Percentiles rank a stretch among this genome's conserved stretches.
These are phyloP conservation scores for Musca vetustissima DNA, from an alignment of 1,140 invertebrate species.

Conservation along the genomic window DNA sequence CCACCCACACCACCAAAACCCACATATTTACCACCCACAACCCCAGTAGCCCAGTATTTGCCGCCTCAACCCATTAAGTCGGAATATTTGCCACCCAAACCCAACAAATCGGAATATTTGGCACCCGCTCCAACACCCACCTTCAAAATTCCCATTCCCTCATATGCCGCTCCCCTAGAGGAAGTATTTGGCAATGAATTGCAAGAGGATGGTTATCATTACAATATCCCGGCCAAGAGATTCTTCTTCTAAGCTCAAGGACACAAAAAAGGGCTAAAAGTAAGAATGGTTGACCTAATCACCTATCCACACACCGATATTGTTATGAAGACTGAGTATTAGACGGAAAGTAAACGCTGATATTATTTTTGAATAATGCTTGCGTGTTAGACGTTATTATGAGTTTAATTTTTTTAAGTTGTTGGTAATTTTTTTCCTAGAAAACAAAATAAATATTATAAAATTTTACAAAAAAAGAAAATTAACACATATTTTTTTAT, in stretches of 20 bases:
- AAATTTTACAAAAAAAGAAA: background rate
- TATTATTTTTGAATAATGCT: background rate
- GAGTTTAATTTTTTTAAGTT: background rate
- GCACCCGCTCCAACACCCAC: slow-evolving; percentile 26
- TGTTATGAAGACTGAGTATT: slow-evolving; percentile 19
- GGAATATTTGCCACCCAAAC: background rate
- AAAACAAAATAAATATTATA: background rate
- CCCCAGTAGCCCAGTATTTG: slow-evolving; percentile 32
- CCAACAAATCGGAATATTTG: slow-evolving; percentile 20
- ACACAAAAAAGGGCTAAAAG: too few species aligned
- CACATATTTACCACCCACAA: slow-evolving; percentile 32
- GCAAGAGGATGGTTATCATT: slow-evolving; percentile 46
- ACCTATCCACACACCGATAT: too few species aligned
- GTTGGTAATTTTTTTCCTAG: background rate
- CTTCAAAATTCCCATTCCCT: slow-evolving; percentile 47
- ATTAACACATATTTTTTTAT: too few species aligned
- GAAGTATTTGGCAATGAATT: slow-evolving; percentile 34
- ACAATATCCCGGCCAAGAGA: slow-evolving; percentile 37
- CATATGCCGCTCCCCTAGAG: slow-evolving; percentile 44
- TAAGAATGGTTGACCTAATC: background rate
- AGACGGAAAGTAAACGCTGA: background rate
- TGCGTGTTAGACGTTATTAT: background rate
- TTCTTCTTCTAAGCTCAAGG: slow-evolving; percentile 43
- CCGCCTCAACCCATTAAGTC: slow-evolving; percentile 32
- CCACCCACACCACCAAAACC: slow-evolving; percentile 30